These are phyloP conservation scores for Lasioglossum lativentre DNA, from an alignment of 2,888 invertebrate species.

Conservation along the genomic window DNA sequence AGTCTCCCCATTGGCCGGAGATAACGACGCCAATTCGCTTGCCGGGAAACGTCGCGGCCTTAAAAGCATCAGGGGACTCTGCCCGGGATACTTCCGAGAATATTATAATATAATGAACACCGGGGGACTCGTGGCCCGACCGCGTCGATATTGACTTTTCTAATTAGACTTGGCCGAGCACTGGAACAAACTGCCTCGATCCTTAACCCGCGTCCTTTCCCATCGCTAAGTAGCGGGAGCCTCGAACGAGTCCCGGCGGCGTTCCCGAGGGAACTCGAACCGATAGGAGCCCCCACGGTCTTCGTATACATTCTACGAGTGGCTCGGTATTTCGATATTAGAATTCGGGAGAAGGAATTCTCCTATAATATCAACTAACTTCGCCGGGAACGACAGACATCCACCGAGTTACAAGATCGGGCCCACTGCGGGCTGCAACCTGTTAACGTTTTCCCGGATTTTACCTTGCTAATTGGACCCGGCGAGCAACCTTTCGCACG, in stretches of 20 bases:
- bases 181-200: slow-evolving; percentile 69
- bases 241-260: slow-evolving; percentile 36
- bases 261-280: slow-evolving; percentile 28
- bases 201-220: slow-evolving; percentile 42
- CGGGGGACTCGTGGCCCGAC: slow-evolving; percentile 62
- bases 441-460: neutral
- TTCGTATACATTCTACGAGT: slow-evolving; percentile 22
- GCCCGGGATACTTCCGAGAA: slow-evolving; percentile 60
- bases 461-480: neutral
- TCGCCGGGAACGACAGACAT: neutral
- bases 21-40: slow-evolving; percentile 47
- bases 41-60: slow-evolving; percentile 35
- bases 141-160: slow-evolving; percentile 78
- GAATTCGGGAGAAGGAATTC: slow-evolving; percentile 7
- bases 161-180: slow-evolving; percentile 73
- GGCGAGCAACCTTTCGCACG: neutral
- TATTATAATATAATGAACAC: slow-evolving; percentile 75
- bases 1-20: slow-evolving; percentile 14
- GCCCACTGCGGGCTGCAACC: neutral
- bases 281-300: slow-evolving; percentile 1
- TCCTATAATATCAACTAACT: slow-evolving; percentile 1
- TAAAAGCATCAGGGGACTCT: slow-evolving; percentile 51
- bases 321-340: slow-evolving; percentile 20
- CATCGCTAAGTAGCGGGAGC: slow-evolving; percentile 46
- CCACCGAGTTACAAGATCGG: neutral